Conservation (phyloP, 2,797 vertebrate genomes). For the Allobates femoralis region DNA sequence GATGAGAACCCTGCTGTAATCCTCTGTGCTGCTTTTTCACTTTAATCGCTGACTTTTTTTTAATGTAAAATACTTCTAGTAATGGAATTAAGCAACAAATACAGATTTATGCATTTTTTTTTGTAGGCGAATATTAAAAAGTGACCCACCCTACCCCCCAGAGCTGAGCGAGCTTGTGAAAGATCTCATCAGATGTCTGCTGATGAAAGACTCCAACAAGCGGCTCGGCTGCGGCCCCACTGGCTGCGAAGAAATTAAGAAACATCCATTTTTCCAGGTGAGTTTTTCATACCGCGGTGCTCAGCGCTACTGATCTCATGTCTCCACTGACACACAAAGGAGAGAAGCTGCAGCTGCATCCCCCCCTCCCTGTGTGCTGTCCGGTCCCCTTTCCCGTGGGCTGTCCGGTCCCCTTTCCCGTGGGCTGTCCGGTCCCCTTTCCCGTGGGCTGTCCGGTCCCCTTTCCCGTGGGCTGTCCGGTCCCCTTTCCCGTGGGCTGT, state of each 20-base stretch:
- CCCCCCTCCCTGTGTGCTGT: neutral
- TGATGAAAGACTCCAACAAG: conserved; percentile 94
- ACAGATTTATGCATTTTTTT: conserved; percentile 28
- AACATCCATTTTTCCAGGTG: conserved; percentile 96
- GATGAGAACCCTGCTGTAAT: too few relatives aligned
- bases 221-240: conserved; percentile 89
- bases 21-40: too few relatives aligned
- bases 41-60: too few relatives aligned
- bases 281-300: conserved; percentile 30
- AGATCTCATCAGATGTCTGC: conserved; percentile 90
- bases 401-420: too few relatives aligned
- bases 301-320: neutral
- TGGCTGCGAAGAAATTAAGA: conserved; percentile 90
- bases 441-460: too few relatives aligned
- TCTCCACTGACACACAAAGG: too few relatives aligned
- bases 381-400: too few relatives aligned
- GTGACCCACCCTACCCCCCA: conserved; percentile 93
- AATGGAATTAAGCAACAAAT: neutral
- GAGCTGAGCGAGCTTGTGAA: conserved; percentile 91
- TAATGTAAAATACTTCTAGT: too few relatives aligned
- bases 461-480: too few relatives aligned
- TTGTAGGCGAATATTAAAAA: conserved; percentile 94
- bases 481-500: neutral
- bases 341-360: neutral
- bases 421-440: too few relatives aligned